A percentile compares a stretch with the other conserved stretches of the same genome.
phyloP scores from a whole-genome alignment of 2,113 vertebrate species.

The Ageneiosus marmoratus region DNA sequence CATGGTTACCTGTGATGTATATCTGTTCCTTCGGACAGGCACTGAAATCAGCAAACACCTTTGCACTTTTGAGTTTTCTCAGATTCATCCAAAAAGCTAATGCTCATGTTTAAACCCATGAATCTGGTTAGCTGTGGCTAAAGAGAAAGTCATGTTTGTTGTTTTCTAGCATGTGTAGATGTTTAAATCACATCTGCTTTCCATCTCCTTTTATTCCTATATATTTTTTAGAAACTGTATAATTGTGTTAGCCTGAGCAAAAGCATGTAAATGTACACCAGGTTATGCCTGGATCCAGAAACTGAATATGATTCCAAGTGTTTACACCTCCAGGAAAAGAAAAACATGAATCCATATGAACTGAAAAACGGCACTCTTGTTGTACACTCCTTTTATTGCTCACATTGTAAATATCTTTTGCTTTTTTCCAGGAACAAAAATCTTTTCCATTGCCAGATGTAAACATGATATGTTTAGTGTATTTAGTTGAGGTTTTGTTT shows the following conservation, averaged over 20 bases:
- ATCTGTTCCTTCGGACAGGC: neutral
- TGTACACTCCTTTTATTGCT: slow-evolving; percentile 16
- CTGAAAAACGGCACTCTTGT: neutral
- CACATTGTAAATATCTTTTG: slow-evolving; percentile 32
- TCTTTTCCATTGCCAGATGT: slow-evolving; percentile 28
- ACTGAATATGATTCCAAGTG: neutral
- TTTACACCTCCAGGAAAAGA: neutral
- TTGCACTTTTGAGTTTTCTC: neutral
- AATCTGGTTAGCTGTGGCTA: neutral
- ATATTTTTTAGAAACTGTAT: neutral
- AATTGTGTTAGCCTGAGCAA: slow-evolving; percentile 1
- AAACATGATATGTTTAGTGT: slow-evolving; percentile 30
- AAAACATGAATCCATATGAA: neutral
- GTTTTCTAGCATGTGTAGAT: neutral
- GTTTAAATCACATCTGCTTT: neutral
- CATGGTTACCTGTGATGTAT: neutral
- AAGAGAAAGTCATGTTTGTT: neutral
- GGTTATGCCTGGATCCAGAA: neutral
- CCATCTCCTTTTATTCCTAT: neutral
- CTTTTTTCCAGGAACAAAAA: slow-evolving; percentile 8
- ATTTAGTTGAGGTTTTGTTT: slow-evolving; percentile 1
- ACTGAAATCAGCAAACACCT: neutral
- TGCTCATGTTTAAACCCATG: slow-evolving; percentile 2
- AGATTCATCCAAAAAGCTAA: neutral
- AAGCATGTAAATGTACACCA: slow-evolving; percentile 8